A percentile compares a stretch with the other conserved stretches of the same genome.
phyloP scores from a whole-genome alignment of 1,140 invertebrate genomes.

The Coenobita brevimanus region DNA sequence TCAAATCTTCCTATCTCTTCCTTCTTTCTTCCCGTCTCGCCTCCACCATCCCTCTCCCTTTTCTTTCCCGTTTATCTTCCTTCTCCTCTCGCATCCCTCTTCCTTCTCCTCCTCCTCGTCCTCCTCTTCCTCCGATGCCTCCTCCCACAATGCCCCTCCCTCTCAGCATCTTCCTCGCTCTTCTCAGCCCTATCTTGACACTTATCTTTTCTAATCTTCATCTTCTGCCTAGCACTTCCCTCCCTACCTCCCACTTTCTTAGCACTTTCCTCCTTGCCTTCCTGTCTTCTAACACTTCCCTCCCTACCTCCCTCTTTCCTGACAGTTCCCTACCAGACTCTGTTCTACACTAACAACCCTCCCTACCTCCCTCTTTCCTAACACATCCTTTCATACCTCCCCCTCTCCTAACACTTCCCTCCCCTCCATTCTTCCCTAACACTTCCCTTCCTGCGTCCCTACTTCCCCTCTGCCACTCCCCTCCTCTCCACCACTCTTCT shows the following conservation, averaged over 20 bases:
- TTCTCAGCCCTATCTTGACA: no score
- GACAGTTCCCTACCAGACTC: neutral
- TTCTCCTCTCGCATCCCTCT: neutral
- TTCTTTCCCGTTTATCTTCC: no score
- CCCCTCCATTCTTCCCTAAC: neutral
- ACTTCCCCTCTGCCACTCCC: neutral
- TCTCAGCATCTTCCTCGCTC: no score
- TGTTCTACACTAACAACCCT: neutral
- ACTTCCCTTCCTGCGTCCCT: neutral
- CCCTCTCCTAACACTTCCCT: neutral
- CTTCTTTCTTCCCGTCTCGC: no score
- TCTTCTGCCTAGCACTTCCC: no score
- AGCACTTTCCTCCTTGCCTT: neutral
- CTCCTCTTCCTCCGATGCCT: no score
- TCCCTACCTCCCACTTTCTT: neutral
- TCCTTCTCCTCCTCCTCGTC: neutral
- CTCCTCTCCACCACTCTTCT: no score
- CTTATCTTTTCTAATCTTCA: no score
- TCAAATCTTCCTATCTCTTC: no score
- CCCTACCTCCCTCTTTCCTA: neutral
- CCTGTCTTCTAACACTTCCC: no score
- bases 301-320: conserved; percentile 1
- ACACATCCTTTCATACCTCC: neutral
- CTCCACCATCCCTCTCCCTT: no score
- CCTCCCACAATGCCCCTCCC: no score